Evolutionary conservation across 2,113 vertebrate genomes (phyloP).

Genomic region (Anhinga rufa): DNA sequence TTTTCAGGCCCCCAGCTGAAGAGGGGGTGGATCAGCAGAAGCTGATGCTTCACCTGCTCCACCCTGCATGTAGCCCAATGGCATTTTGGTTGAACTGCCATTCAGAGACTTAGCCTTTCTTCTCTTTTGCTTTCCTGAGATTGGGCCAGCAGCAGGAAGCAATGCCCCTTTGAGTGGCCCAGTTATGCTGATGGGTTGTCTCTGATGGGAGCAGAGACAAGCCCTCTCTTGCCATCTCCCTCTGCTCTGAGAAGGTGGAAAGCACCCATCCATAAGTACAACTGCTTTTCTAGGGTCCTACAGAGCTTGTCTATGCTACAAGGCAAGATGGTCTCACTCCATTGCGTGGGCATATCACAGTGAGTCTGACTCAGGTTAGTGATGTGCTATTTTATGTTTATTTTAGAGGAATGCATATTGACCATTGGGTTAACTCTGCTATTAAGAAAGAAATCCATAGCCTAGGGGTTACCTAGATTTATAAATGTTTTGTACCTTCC

Average conservation of each 20-base stretch:
- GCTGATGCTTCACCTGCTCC: background rate
- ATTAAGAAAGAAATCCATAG: background rate
- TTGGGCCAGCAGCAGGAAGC: background rate
- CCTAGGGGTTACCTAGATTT: background rate
- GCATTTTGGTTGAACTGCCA: background rate
- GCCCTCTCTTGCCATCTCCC: background rate
- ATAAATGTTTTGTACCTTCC: background rate
- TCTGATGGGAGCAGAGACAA: background rate
- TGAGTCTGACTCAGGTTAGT: background rate
- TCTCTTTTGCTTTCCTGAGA: background rate
- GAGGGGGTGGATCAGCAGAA: background rate
- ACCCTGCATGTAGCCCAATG: background rate
- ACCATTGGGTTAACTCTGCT: background rate
- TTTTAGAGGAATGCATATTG: background rate
- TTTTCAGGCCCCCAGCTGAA: background rate
- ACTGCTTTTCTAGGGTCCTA: background rate
- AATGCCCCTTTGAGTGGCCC: too few relatives aligned
- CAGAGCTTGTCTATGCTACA: too few relatives aligned
- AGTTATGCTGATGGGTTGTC: background rate
- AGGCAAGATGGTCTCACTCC: background rate
- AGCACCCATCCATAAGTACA: background rate
- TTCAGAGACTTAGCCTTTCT: background rate
- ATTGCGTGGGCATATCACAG: rapidly evolving
- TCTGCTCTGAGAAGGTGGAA: background rate
- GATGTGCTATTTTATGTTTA: background rate